phyloP scores from a whole-genome alignment of 2,888 invertebrate genomes.

The Dexiosoma caninum region DNA sequence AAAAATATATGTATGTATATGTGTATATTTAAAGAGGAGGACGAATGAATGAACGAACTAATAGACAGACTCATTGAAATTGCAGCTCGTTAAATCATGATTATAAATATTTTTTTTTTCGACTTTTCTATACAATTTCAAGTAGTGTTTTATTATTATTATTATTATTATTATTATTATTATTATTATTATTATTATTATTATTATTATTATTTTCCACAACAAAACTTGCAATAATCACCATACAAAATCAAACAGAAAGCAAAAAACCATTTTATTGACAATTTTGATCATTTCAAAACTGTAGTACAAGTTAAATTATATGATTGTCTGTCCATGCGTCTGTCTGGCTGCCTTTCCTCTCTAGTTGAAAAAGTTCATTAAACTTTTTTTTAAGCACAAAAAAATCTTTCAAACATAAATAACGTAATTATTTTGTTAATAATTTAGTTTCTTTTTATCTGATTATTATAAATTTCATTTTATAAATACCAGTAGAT shows the following conservation, averaged over 20 bases:
- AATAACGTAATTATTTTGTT: slow-evolving; percentile 27
- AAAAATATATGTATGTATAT: background rate
- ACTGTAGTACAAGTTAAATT: slow-evolving; percentile 18
- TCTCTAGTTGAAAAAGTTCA: slow-evolving; percentile 38
- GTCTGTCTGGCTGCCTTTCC: background rate
- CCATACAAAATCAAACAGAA: slow-evolving; percentile 25
- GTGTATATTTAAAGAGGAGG: background rate
- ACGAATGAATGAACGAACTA: background rate
- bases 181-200: background rate
- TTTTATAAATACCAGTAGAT: background rate
- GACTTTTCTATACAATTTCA: slow-evolving; percentile 15
- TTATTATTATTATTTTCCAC: background rate
- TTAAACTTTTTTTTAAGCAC: slow-evolving; percentile 5
- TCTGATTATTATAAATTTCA: slow-evolving; percentile 15
- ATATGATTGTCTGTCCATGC: background rate
- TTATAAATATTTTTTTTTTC: slow-evolving; percentile 15
- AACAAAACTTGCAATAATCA: slow-evolving; percentile 44
- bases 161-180: background rate
- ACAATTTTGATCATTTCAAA: slow-evolving; percentile 55
- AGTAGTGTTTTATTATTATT: background rate
- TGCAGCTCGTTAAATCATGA: slow-evolving; percentile 36
- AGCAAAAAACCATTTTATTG: slow-evolving; percentile 35
- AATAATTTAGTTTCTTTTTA: slow-evolving; percentile 11
- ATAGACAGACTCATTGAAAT: background rate
- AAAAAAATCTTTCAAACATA: slow-evolving; percentile 27